Conservation (phyloP, 37 sponge, comb jelly and placozoan genomes). For the Agelas oroides region DNA sequence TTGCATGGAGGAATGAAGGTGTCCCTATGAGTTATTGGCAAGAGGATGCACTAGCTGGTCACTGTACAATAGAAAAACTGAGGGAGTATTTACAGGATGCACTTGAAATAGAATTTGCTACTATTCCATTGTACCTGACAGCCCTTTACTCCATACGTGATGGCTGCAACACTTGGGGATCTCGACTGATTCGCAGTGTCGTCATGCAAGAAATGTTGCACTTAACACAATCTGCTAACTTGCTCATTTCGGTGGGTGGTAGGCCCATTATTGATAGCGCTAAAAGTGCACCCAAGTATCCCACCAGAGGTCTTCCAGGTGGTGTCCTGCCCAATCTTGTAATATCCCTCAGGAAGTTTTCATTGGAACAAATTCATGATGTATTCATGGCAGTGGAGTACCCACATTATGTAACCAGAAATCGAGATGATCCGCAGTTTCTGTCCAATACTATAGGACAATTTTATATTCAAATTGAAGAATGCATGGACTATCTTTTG, state of each 20-base stretch:
- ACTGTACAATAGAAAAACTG: constrained; percentile 9
- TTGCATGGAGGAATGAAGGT: neutral
- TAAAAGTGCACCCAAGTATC: constrained; percentile 16
- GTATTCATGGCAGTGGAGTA: constrained; percentile 43
- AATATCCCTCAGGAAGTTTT: constrained; percentile 12
- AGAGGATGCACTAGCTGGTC: neutral
- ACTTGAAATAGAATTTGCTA: constrained; percentile 37
- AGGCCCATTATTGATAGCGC: constrained; percentile 38
- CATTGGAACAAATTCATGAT: constrained; percentile 26
- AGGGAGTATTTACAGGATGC: constrained; percentile 28
- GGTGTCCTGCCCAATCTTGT: constrained; percentile 28
- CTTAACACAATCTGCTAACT: constrained; percentile 39
- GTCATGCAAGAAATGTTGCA: constrained; percentile 61
- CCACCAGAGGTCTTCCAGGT: constrained; percentile 38
- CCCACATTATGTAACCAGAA: constrained; percentile 2
- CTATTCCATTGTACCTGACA: constrained; percentile 54
- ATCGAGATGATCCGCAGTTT: neutral
- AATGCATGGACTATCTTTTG: constrained; percentile 13
- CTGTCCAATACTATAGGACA: constrained; percentile 47
- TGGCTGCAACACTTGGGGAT: constrained; percentile 18
- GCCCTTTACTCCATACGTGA: constrained; percentile 39
- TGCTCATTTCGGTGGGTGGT: constrained; percentile 45
- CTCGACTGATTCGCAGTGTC: constrained; percentile 15
- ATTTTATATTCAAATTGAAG: constrained; percentile 53
- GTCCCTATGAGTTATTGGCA: neutral